Conservation (phyloP, 1,140 invertebrate species). For the Galleria mellonella region DNA sequence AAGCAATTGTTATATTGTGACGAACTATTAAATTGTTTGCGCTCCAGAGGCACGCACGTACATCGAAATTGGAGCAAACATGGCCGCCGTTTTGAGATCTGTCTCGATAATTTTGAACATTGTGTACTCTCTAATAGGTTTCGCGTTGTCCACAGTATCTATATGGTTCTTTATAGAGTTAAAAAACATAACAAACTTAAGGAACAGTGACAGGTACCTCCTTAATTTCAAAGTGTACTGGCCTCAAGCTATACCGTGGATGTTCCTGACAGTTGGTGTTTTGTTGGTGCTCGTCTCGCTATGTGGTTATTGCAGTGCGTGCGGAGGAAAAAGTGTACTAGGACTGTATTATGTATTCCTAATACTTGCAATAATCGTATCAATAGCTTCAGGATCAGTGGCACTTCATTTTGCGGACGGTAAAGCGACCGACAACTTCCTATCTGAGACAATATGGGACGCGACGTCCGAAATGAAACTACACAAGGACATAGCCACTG, state of each 20-base stretch:
- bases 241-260: constrained; percentile 11
- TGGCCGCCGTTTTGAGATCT: neutral
- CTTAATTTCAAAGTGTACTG: constrained; percentile 8
- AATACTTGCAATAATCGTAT: neutral
- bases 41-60: neutral
- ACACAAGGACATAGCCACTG: neutral
- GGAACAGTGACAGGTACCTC: constrained; percentile 6
- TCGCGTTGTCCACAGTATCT: constrained; percentile 1
- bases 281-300: constrained; percentile 2
- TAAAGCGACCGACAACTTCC: constrained; percentile 5
- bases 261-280: constrained; percentile 3
- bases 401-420: constrained; percentile 1
- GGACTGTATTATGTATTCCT: constrained; percentile 7
- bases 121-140: constrained; percentile 1
- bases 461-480: constrained; percentile 1
- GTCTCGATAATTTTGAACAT: constrained; percentile 7
- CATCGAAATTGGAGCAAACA: neutral
- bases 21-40: constrained; percentile 1
- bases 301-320: constrained; percentile 10
- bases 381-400: neutral
- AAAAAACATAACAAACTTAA: constrained; percentile 5
- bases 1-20: neutral
- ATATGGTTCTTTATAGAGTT: constrained; percentile 11
- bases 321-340: neutral
- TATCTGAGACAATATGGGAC: constrained; percentile 1